Conservation (phyloP, 2,113 vertebrate genomes). For the Albula goreensis region DNA sequence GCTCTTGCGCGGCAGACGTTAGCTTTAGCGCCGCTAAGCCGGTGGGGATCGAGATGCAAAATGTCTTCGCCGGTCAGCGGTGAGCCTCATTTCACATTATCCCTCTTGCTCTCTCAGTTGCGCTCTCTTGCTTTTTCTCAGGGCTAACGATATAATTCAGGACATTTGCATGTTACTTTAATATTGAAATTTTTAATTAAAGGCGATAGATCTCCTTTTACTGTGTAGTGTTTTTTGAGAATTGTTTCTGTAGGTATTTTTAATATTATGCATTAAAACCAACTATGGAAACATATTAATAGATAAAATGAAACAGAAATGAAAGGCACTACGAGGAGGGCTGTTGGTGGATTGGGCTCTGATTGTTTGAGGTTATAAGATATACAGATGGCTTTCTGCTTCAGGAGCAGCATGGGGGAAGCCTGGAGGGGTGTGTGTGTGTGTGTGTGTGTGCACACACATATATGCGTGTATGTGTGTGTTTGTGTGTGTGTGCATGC, state of each 20-base stretch:
- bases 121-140: neutral
- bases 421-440: neutral
- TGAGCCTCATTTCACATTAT: conserved; percentile 2
- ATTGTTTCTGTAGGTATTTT: too few species aligned
- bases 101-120: neutral
- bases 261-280: too few species aligned
- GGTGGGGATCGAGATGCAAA: neutral
- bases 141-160: too few species aligned
- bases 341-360: conserved; percentile 13
- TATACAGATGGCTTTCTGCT: conserved; percentile 63
- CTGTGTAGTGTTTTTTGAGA: neutral
- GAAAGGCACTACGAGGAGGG: too few species aligned
- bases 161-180: too few species aligned
- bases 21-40: neutral
- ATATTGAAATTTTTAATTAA: too few species aligned
- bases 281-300: too few species aligned
- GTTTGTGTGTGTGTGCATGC: neutral
- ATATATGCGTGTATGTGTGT: neutral
- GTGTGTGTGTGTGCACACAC: neutral
- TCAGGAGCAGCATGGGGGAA: conserved; percentile 43
- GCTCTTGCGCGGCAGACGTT: neutral
- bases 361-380: conserved; percentile 52
- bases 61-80: conserved; percentile 20
- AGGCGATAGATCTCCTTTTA: neutral
- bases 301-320: neutral